Evolutionary conservation across 2,113 vertebrate species (phyloP).

Genomic region (Oriolus oriolus): DNA sequence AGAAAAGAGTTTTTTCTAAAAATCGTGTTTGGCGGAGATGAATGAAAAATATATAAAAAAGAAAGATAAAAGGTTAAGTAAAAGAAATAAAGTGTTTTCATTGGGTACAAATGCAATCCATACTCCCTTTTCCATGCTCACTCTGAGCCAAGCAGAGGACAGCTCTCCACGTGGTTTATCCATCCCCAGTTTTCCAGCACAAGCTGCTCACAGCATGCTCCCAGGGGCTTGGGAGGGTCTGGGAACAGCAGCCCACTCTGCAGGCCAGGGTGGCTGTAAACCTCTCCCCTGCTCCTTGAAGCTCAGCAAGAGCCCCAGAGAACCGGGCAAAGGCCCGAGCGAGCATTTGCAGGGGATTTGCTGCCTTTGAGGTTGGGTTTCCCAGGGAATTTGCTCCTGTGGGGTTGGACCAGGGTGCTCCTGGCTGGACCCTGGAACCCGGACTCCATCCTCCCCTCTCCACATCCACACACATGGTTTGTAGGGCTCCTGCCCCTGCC

Average conservation of each 20-base stretch:
- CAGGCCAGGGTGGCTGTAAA: accelerated
- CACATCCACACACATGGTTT: accelerated
- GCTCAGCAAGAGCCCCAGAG: accelerated
- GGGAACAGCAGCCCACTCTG: neutral
- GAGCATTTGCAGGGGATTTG: accelerated
- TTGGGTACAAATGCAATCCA: neutral
- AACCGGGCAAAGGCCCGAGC: neutral
- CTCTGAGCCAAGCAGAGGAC: neutral
- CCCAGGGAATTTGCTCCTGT: accelerated
- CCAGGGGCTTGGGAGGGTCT: neutral
- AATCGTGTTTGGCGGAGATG: neutral
- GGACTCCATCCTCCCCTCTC: neutral
- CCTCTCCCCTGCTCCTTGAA: neutral
- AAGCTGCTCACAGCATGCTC: neutral
- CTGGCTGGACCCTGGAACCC: accelerated
- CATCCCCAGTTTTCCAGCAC: accelerated
- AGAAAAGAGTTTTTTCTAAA: neutral
- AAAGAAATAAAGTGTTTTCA: neutral
- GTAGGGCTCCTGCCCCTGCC: neutral
- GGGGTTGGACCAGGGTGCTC: neutral
- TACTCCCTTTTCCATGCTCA: accelerated
- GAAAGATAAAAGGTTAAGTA: neutral
- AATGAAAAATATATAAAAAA: neutral
- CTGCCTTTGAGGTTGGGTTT: neutral
- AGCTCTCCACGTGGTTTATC: neutral